Base-by-base conservation (phyloP, 2,113 vertebrate species). In the Turdus rufiventris region DNA sequence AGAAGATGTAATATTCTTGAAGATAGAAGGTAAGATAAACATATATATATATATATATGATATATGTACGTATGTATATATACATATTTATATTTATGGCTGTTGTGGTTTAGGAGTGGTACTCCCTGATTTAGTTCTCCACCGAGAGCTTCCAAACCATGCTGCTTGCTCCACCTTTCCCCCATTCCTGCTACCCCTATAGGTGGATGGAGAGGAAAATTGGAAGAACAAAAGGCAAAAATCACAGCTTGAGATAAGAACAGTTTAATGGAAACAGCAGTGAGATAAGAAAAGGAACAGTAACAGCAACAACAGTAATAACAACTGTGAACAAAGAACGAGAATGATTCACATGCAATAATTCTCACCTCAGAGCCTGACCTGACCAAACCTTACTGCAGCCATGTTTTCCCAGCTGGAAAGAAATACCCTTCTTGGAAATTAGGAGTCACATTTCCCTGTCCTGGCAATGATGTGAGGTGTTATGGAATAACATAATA, bases 401-500 rank as follows among this genome's bases (percentile, higher is more conserved):
- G 33, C 60, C 36, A 14, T n/a, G 18, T 45, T 51, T 81, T 51
- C 51, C 23, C 13, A 51, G 5, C 18, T 51, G 51, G 33, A 80
- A 51, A 45, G 38, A 51, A 45, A 17, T 23, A 14, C 8, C 15
- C 23, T 58, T 51, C 18, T 33, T 34, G 28, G 43, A 50, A 50
- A 34, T 18, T 8, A 65, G 66, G 24, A 65, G 6, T 51, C 15
- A 51, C 18, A 19, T 58, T 50, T 80, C 43, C 36, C 43, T 80
- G 43, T 23, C 51, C 42, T 0, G 0, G 14, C 36, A 57, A 2
- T 66, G 51, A 16, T 0, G 1, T 73, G n/a, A n/a, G 28, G 36
- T 34, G 8, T 1, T n/a, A 14, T 28, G 38, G 51, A 38, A 38
- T n/a, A 33, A 18, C 21, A 4, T 14, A 15, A 36, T 50, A 26